Percentiles rank a stretch among this genome's conserved stretches.
phyloP scores from a whole-genome alignment of 1,140 invertebrate species.

The Drosophila guanche region DNA sequence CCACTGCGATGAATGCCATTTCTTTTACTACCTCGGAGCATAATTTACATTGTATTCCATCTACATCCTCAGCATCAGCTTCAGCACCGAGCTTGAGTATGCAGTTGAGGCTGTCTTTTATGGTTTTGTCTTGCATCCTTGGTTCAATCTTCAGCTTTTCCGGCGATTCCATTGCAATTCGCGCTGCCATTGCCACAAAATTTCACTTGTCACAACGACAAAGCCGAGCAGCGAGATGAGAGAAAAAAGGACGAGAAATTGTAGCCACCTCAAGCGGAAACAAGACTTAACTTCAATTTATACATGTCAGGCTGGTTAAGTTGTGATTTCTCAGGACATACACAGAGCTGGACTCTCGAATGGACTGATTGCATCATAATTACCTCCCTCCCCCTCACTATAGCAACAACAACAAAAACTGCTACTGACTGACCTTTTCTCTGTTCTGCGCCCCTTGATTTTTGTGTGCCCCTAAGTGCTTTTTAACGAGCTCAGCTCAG shows the following conservation, averaged over 20 bases:
- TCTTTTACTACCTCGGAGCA: constrained; percentile 61
- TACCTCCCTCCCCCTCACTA: constrained; percentile 23
- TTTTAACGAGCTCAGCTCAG: constrained; percentile 66
- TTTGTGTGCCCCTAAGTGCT: constrained; percentile 59
- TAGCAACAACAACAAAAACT: constrained; percentile 9
- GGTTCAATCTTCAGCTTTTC: constrained; percentile 4
- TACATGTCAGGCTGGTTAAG: constrained; percentile 63
- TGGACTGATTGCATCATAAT: constrained; percentile 76
- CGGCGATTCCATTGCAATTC: constrained; percentile 6
- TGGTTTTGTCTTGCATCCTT: constrained; percentile 35
- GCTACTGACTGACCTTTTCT: constrained; percentile 30
- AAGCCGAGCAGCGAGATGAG: background rate
- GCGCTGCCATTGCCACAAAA: constrained; percentile 6
- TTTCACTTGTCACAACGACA: constrained; percentile 36
- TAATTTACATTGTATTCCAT: constrained; percentile 67
- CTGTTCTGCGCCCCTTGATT: constrained; percentile 8
- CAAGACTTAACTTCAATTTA: constrained; percentile 48
- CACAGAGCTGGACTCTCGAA: constrained; percentile 24
- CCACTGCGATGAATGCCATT: constrained; percentile 47
- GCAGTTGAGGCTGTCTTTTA: constrained; percentile 51
- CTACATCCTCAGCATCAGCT: background rate
- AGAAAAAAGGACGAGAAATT: background rate
- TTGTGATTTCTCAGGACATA: constrained; percentile 51
- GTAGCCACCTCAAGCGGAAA: constrained; percentile 8
- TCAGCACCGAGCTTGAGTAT: constrained; percentile 19